Percentiles rank a stretch among this genome's conserved stretches.
These are phyloP conservation scores for Lobophora halterata DNA, from an alignment of 2,888 invertebrate species.

Conservation along the genomic window DNA sequence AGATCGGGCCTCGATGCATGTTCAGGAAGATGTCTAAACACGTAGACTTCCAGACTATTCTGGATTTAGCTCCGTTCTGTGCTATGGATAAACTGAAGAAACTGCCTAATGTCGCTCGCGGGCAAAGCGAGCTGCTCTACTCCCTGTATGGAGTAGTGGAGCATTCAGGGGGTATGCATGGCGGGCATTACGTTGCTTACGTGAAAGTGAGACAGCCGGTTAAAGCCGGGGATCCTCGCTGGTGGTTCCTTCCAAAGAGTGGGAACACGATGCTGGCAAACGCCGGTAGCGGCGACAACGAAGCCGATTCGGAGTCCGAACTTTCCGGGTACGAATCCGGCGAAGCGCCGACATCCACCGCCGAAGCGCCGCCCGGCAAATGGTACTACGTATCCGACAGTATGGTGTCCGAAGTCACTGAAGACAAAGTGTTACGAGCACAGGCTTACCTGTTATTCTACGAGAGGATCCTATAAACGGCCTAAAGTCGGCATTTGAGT, in stretches of 20 bases:
- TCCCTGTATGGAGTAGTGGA: slow-evolving; percentile 97
- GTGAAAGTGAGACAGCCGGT: slow-evolving; percentile 90
- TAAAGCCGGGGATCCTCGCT: slow-evolving; percentile 83
- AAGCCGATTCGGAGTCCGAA: slow-evolving; percentile 78
- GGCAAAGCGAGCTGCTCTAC: slow-evolving; percentile 87
- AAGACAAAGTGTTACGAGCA: slow-evolving; percentile 89
- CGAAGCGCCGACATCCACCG: slow-evolving; percentile 57
- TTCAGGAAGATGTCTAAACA: slow-evolving; percentile 92
- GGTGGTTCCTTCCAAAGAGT: slow-evolving; percentile 86
- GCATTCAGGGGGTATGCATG: slow-evolving; percentile 94
- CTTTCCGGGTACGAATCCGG: slow-evolving; percentile 80
- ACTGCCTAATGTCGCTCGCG: slow-evolving; percentile 81
- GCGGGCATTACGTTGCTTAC: slow-evolving; percentile 94
- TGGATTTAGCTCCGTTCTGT: slow-evolving; percentile 96
- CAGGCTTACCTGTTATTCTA: slow-evolving; percentile 98
- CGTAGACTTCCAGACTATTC: slow-evolving; percentile 91
- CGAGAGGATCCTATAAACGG: slow-evolving; percentile 90
- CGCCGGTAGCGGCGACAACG: slow-evolving; percentile 58
- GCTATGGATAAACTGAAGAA: slow-evolving; percentile 83
- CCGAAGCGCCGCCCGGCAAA: slow-evolving; percentile 83
- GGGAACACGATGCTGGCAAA: slow-evolving; percentile 77
- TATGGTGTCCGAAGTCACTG: slow-evolving; percentile 89
- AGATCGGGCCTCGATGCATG: slow-evolving; percentile 86
- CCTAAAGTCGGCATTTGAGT: slow-evolving; percentile 64
- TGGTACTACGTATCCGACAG: slow-evolving; percentile 98